Percentiles rank a stretch among this genome's conserved stretches.
Evolutionary conservation across 2,113 vertebrate species (phyloP).

Genomic region (Sus scrofa): DNA sequence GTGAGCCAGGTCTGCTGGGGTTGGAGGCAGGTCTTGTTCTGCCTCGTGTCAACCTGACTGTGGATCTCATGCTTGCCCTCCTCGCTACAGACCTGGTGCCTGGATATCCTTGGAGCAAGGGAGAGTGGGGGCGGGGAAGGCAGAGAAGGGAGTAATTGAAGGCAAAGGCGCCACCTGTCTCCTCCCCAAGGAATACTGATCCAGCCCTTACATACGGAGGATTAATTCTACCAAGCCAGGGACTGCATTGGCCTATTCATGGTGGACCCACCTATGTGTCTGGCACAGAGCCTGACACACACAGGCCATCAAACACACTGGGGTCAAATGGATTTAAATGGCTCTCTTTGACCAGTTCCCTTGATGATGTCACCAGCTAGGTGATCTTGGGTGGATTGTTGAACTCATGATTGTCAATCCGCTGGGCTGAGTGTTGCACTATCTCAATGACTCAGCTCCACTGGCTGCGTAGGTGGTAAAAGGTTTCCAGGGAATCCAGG

Average conservation of each 20-base stretch:
- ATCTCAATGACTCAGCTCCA: not conserved
- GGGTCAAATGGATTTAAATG: not conserved
- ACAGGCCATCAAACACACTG: not conserved
- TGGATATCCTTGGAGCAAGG: no score
- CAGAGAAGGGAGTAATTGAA: not conserved
- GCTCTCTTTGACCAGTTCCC: not conserved
- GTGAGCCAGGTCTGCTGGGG: no score
- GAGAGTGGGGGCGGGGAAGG: rapidly evolving
- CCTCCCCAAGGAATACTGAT: not conserved
- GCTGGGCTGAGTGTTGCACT: not conserved
- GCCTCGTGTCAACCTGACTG: rapidly evolving
- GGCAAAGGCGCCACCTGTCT: not conserved
- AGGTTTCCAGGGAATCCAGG: not conserved
- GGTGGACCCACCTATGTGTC: not conserved
- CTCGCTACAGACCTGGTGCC: rapidly evolving
- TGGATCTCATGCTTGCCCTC: rapidly evolving
- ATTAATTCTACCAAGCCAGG: rapidly evolving
- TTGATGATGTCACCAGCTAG: rapidly evolving
- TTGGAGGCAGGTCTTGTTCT: not conserved
- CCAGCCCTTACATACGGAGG: not conserved
- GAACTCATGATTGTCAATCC: rapidly evolving
- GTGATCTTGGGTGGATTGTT: not conserved
- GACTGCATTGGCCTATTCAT: rapidly evolving
- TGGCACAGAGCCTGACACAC: not conserved
- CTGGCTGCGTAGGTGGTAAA: not conserved